Conservation (phyloP, 2,113 vertebrate genomes). For the Elephantulus edwardii region DNA sequence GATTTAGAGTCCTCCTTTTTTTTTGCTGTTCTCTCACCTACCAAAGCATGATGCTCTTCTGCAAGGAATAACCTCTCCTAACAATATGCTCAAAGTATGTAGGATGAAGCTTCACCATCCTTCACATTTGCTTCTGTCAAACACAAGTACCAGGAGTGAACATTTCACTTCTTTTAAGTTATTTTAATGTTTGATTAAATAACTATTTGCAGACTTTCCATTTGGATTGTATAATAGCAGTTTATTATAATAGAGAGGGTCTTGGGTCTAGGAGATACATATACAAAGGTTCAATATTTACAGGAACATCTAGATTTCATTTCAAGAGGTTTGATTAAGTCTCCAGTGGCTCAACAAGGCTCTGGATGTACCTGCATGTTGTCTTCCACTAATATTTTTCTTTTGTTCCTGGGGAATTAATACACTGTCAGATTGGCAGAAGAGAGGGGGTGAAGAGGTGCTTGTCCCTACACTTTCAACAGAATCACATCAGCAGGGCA, state of each 20-base stretch:
- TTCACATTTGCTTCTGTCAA: too few relatives aligned
- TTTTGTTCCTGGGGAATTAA: constrained; percentile 53
- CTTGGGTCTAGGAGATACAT: constrained; percentile 64
- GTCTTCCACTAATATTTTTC: constrained; percentile 35
- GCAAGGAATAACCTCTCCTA: too few relatives aligned
- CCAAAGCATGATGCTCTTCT: too few relatives aligned
- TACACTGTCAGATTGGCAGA: not conserved
- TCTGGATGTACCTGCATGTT: constrained; percentile 54
- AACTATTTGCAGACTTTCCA: constrained; percentile 40
- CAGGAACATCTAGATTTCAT: constrained; percentile 63
- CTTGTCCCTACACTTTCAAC: constrained; percentile 5
- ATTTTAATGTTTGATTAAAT: constrained; percentile 58
- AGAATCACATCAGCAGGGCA: constrained; percentile 18
- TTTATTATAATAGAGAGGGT: constrained; percentile 43
- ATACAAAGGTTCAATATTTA: constrained; percentile 49
- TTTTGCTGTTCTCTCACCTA: too few relatives aligned
- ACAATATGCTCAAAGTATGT: too few relatives aligned
- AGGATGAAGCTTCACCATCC: too few relatives aligned
- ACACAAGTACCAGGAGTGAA: constrained; percentile 20
- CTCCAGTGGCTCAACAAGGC: constrained; percentile 55
- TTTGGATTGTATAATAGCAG: constrained; percentile 23
- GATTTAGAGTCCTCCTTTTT: too few relatives aligned
- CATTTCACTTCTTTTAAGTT: constrained; percentile 41
- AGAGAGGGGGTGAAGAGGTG: constrained; percentile 7
- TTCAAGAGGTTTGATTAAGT: constrained; percentile 56